Evolutionary conservation across 2,888 invertebrate species (phyloP).

Genomic region (Eupithecia tripunctaria): DNA sequence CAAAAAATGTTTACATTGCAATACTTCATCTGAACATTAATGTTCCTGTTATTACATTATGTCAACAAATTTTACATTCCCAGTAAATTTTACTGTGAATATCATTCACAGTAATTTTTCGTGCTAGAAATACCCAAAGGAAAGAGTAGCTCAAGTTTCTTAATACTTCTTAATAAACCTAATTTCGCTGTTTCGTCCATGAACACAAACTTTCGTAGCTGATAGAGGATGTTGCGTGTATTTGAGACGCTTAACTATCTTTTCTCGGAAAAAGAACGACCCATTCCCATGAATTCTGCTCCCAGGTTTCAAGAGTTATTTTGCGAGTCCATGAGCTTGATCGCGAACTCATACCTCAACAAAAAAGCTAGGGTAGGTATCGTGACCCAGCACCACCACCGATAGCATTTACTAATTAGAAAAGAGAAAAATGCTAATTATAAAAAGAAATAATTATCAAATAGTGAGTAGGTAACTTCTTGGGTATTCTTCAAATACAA

Average conservation of each 20-base stretch:
- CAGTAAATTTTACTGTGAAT: constrained; percentile 6
- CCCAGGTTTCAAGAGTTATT: neutral
- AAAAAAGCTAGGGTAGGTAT: neutral
- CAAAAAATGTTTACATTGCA: constrained; percentile 14
- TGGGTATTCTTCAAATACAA: too few relatives aligned
- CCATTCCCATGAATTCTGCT: neutral
- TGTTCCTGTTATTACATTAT: neutral
- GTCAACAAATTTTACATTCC: neutral
- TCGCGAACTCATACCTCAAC: neutral
- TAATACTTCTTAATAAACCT: neutral
- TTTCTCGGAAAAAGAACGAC: neutral
- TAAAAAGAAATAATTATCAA: too few relatives aligned
- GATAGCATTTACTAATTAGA: neutral
- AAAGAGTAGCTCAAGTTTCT: neutral
- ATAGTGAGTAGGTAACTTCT: too few relatives aligned
- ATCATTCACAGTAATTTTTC: neutral
- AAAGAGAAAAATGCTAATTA: neutral
- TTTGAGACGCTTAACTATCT: neutral
- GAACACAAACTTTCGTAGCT: neutral
- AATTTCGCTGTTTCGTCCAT: neutral
- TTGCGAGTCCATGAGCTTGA: neutral
- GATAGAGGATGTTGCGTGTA: neutral
- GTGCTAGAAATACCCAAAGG: neutral
- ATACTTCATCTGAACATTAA: constrained; percentile 1
- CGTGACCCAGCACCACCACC: neutral